Percentiles rank a stretch among this genome's conserved stretches.
Evolutionary conservation across 2,113 vertebrate genomes (phyloP).

Genomic region (Bothrops jararaca): DNA sequence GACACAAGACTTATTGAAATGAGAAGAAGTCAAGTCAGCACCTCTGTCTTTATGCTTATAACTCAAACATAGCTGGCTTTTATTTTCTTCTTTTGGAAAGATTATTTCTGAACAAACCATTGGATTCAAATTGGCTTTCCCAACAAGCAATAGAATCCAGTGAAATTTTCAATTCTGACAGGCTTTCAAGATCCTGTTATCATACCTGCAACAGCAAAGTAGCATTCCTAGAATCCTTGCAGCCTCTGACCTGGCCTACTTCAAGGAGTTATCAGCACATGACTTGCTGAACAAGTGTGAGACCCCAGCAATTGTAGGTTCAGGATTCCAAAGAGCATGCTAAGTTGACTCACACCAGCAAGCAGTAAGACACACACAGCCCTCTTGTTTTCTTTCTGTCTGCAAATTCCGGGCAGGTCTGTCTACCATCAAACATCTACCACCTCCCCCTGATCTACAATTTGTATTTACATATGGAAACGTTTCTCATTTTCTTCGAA

Average conservation of each 20-base stretch:
- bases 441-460: not conserved
- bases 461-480: not conserved
- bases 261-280: not conserved
- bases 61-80: slow-evolving; percentile 4
- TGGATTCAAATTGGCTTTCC: not conserved
- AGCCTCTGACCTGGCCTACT: not conserved
- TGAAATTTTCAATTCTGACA: not conserved
- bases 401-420: not conserved
- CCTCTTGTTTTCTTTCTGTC: not conserved
- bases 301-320: not conserved
- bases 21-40: slow-evolving; percentile 2
- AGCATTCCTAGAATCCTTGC: not conserved
- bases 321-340: not conserved
- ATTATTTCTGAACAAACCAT: accelerated
- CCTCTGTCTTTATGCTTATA: not conserved
- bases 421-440: not conserved
- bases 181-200: not conserved
- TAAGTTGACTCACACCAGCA: not conserved
- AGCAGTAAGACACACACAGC: not conserved
- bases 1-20: not conserved
- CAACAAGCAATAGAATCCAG: not conserved
- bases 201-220: not conserved
- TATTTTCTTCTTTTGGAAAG: not conserved
- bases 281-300: not conserved
- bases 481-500: not conserved